These are phyloP conservation scores for Protonemura montana DNA, from an alignment of 2,888 invertebrate genomes.

Conservation along the genomic window DNA sequence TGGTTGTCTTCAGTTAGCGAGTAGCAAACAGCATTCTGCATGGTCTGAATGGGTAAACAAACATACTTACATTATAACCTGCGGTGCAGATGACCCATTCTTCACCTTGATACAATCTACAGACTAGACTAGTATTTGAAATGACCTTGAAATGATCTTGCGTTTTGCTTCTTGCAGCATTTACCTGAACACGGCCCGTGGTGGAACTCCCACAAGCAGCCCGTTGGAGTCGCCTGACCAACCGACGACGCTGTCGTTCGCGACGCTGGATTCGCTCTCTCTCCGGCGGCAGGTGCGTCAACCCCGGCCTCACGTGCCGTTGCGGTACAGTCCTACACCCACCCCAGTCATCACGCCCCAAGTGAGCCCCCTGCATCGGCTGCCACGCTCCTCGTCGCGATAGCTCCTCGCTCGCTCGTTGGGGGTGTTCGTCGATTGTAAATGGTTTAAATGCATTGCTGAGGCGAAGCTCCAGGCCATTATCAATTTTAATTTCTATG, in stretches of 20 bases:
- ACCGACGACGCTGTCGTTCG: slow-evolving; percentile 71
- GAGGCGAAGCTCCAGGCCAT: no score
- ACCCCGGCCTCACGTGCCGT: slow-evolving; percentile 52
- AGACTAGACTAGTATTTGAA: no score
- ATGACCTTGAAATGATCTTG: neutral
- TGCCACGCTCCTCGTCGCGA: slow-evolving; percentile 14
- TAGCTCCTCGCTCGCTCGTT: neutral
- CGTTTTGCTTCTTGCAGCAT: slow-evolving; percentile 67
- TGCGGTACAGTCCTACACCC: slow-evolving; percentile 55
- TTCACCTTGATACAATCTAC: no score
- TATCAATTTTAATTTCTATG: no score
- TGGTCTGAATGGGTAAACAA: no score
- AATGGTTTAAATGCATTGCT: no score
- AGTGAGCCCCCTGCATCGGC: slow-evolving; percentile 14
- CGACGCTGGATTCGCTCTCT: slow-evolving; percentile 68
- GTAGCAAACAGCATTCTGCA: no score
- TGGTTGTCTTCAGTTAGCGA: no score
- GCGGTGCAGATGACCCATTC: no score
- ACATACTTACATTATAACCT: no score
- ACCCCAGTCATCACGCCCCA: slow-evolving; percentile 59
- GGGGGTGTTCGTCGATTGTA: no score
- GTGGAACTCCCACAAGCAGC: slow-evolving; percentile 74
- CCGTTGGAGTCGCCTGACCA: slow-evolving; percentile 85
- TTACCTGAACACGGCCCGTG: slow-evolving; percentile 81
- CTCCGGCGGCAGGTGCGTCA: slow-evolving; percentile 61